These are phyloP conservation scores for Hirtodrosophila confusa DNA, from an alignment of 2,888 invertebrate genomes.

Conservation along the genomic window DNA sequence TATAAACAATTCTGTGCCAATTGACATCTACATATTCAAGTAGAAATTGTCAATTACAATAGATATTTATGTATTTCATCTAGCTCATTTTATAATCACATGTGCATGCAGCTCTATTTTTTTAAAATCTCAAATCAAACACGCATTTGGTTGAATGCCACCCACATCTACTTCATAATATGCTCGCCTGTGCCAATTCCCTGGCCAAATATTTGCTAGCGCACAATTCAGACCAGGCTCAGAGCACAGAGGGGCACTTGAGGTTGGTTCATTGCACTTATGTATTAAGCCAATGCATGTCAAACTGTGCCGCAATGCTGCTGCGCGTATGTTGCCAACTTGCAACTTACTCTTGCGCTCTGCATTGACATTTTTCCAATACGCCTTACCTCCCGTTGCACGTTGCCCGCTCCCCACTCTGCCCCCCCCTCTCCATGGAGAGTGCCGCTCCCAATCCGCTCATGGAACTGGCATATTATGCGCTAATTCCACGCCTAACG, in stretches of 20 bases:
- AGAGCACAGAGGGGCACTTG: constrained; percentile 1
- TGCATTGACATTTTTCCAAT: constrained; percentile 59
- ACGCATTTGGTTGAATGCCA: no score
- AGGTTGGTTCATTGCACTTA: constrained; percentile 64
- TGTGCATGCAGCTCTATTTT: no score
- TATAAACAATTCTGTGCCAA: no score
- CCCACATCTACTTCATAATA: no score
- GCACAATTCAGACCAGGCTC: constrained; percentile 32
- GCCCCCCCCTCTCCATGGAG: neutral
- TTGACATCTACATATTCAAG: no score
- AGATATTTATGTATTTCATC: no score
- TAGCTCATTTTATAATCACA: no score
- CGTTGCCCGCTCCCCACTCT: no score
- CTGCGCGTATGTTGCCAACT: constrained; percentile 11
- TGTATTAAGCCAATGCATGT: constrained; percentile 29
- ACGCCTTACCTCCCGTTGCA: neutral
- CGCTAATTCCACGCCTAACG: constrained; percentile 75
- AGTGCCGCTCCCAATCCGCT: constrained; percentile 53
- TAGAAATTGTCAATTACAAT: no score
- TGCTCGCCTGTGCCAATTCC: constrained; percentile 37
- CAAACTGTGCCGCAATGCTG: constrained; percentile 52
- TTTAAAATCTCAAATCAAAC: no score
- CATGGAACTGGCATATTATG: constrained; percentile 65
- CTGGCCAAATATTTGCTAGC: constrained; percentile 62
- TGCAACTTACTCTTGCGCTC: constrained; percentile 29